Conservation (phyloP, 2,113 vertebrate genomes). For the Ceyx cyanopectus region DNA sequence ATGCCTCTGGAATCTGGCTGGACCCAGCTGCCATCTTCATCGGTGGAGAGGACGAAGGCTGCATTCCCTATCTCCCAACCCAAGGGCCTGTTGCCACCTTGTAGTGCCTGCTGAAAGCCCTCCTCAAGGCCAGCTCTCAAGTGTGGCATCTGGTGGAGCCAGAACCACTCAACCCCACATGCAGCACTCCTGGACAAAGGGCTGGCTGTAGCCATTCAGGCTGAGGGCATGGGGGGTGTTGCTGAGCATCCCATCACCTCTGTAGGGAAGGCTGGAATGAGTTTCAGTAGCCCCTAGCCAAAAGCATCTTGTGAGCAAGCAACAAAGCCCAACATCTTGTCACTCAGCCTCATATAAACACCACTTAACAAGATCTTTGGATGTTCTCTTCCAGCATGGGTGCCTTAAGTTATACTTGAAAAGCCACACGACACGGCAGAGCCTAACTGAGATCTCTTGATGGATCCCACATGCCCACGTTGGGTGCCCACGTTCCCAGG, state of each 20-base stretch:
- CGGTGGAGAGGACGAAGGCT: slow-evolving; percentile 21
- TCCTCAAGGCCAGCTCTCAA: slow-evolving; percentile 74
- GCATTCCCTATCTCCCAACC: slow-evolving; percentile 58
- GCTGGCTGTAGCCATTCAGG: slow-evolving; percentile 37
- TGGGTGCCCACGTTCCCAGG: rapidly evolving
- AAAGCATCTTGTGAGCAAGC: neutral
- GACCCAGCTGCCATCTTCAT: slow-evolving; percentile 32
- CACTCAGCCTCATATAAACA: neutral
- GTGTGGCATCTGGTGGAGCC: slow-evolving; percentile 76
- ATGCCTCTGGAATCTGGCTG: slow-evolving; percentile 79
- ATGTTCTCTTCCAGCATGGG: neutral
- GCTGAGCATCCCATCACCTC: neutral
- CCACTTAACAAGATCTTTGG: neutral
- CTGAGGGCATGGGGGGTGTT: neutral
- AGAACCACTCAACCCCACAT: slow-evolving; percentile 73
- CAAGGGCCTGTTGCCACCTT: slow-evolving; percentile 77
- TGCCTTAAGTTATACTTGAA: neutral
- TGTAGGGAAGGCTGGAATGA: neutral
- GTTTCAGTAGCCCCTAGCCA: neutral
- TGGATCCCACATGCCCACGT: rapidly evolving
- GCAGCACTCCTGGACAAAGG: neutral
- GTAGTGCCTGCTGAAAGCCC: slow-evolving; percentile 77
- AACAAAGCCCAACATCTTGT: neutral
- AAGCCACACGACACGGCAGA: rapidly evolving
- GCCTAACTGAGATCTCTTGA: rapidly evolving